Evolutionary conservation across 2,888 invertebrate species (phyloP).

Genomic region (Serrognathus titanus): DNA sequence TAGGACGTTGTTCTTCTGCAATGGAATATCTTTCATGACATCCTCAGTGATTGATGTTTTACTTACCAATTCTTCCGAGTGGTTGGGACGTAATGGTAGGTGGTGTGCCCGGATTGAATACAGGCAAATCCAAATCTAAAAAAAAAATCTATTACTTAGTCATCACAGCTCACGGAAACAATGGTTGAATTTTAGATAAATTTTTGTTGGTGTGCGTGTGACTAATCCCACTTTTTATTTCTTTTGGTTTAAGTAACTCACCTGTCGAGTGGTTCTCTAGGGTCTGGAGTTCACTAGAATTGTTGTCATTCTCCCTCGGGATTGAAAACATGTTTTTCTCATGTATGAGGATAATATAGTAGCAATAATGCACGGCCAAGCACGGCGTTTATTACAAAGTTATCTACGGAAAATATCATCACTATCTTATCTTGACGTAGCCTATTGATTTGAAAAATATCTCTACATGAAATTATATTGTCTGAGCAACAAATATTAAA

Average conservation of each 20-base stretch:
- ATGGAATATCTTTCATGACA: neutral
- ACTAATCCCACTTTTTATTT: no score
- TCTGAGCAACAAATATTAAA: no score
- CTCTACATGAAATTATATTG: no score
- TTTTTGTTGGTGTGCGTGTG: no score
- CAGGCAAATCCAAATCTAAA: conserved; percentile 24
- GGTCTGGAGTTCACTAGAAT: neutral
- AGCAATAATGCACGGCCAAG: no score
- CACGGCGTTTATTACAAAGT: no score
- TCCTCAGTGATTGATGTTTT: neutral
- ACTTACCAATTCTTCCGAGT: neutral
- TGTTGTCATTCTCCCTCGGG: neutral
- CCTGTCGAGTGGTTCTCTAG: neutral
- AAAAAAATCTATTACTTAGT: conserved; percentile 5
- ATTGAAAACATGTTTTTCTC: neutral
- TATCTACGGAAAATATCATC: no score
- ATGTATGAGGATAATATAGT: no score
- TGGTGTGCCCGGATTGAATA: conserved; percentile 15
- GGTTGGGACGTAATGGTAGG: conserved; percentile 10
- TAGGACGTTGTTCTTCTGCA: neutral
- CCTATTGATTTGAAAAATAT: no score
- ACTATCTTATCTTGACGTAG: no score
- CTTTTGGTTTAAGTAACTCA: neutral
- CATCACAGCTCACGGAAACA: no score
- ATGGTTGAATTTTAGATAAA: no score